Base-by-base conservation (phyloP, 2,888 invertebrate species). In the Macropis europaea region DNA sequence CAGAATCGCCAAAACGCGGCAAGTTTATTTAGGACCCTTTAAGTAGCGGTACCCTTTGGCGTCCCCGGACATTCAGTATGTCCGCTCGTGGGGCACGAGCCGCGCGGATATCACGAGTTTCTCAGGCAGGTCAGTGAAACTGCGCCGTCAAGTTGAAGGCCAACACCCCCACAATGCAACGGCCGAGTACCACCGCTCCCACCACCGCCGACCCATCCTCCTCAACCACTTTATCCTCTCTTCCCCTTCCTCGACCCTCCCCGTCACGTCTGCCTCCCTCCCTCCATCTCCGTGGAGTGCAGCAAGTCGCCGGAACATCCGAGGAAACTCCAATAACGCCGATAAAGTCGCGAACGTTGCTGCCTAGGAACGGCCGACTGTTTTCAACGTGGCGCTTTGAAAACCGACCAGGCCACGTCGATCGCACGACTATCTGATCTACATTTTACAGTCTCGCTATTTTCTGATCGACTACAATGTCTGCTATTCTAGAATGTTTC, bases 61-160 rank as follows among this genome's bases (percentile, higher is more conserved):
- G 48, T 77, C 61, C 57, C 66, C 52, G 62, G 60, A 74, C 79
- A 74, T 76, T 71, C 78, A 73, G 74, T 75, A 74, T 59, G 79
- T 80, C 75, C 80, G 77, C 77, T 77, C 74, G 82, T 79, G 75
- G 50, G 84, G 85, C 84, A 82, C 85, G 83, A 83, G 81, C 83
- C 84, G 84, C 81, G 82, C 84, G 76, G 80, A 73, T 79, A 77
- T 78, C 82, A 86, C 86, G 86, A 87, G 88, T 89, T 90, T 90
- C 90, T 89, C 89, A 90, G 90, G 89, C 90, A 90, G 89, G 90
- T 90, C 90, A 89, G 90, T 89, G 89, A 89, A 89, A 90, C 89
- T 89, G 89, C 89, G 87, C 88, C 89, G 90, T 88, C 90, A 90
- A 90, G 90, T 90, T 90, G 89, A 90, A 90, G 90, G 89, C 90